Evolutionary conservation across 2,113 vertebrate species (phyloP), one percentile per base, ranked within the genome.

Genomic region (Phocoena phocoena): DNA sequence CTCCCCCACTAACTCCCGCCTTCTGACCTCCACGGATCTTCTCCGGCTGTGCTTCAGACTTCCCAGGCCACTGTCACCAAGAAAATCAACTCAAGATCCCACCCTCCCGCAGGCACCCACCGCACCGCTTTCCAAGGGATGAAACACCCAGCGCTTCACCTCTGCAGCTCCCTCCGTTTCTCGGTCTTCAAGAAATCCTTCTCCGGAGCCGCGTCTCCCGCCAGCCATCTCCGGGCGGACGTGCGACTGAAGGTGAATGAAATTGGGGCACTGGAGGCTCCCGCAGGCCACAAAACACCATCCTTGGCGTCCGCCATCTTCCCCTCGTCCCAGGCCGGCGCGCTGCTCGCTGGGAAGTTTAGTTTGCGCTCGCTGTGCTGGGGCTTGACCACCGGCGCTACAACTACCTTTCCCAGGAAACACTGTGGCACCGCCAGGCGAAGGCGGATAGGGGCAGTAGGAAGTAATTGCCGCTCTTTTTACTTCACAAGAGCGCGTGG

Each of bases 141-240:
- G 38, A 70, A 93, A 96, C 41, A 95, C 82, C 9, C 73, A 3
- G 50, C 18, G n/a, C 68, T 77, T 97, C 68, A 96, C 97, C 97
- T 97, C 55, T 90, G 97, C 28, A 98, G 82, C 25, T 97, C 88
- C 23, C 82, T 96, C 23, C 90, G 85, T 95, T 98, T 97, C 88
- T 97, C 93, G 1, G 77, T 88, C 81, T 94, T 97, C 68, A 97
- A 86, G 91, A 97, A 97, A 91, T 97, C 95, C 63, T 97, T 98
- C 36, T 96, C 98, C 28, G 83, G 6, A 31, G 53, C 36, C 8
- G 20, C 63, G 0, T 79, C 92, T 68, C 58, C 67, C 1, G 31
- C 67, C 53, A 95, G 36, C 31, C 85, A 80, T 79, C 74, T 98
- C 80, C 89, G 88, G 73, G 53, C 6, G 3, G 91, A 70, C 18